phyloP scores from a whole-genome alignment of 2,797 vertebrate genomes.

The Mycteria americana region DNA sequence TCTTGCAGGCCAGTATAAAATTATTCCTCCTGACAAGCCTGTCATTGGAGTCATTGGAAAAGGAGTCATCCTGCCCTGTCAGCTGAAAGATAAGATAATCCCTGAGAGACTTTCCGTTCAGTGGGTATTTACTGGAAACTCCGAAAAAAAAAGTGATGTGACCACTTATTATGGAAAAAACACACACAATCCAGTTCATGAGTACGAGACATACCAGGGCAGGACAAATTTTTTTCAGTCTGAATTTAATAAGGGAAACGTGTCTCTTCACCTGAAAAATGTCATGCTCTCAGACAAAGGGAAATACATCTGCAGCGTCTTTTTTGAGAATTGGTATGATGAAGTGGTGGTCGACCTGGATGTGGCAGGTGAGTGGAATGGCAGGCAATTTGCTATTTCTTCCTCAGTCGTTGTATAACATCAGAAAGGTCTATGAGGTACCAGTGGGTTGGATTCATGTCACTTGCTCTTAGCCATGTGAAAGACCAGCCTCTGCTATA shows the following conservation, averaged over 20 bases:
- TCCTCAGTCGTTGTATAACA: too few relatives aligned
- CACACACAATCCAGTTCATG: fast-evolving
- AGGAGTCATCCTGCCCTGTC: background rate
- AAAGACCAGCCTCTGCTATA: background rate
- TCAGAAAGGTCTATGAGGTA: background rate
- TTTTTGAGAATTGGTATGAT: background rate
- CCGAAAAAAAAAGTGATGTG: background rate
- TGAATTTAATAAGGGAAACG: slow-evolving; percentile 41
- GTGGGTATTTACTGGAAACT: background rate
- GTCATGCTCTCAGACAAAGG: slow-evolving; percentile 34
- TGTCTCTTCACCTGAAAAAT: slow-evolving; percentile 48
- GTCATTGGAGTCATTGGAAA: background rate
- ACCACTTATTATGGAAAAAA: background rate
- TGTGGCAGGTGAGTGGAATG: background rate
- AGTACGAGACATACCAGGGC: background rate
- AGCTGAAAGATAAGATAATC: background rate
- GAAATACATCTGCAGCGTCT: slow-evolving; percentile 46
- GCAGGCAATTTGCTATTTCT: background rate
- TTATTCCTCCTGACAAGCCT: background rate
- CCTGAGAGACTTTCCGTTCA: background rate
- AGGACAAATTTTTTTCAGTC: slow-evolving; percentile 17
- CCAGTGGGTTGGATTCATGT: background rate
- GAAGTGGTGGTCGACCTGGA: background rate
- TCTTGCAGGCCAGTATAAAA: background rate
- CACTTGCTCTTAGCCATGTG: background rate